Conservation (phyloP, 2,888 invertebrate genomes). For the Tethea ocularis region DNA sequence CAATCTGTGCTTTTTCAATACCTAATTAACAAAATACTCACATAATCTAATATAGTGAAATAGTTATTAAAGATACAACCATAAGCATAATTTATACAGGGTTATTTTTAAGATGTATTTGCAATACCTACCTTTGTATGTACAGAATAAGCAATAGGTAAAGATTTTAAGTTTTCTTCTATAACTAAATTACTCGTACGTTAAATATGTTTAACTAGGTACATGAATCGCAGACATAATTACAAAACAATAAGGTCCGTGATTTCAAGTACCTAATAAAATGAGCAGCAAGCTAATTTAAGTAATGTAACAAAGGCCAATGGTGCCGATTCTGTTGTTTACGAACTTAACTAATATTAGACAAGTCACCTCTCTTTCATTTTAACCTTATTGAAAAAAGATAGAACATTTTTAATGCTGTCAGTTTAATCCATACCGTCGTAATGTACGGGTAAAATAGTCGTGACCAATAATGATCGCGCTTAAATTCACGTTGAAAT, state of each 20-base stretch:
- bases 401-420: too few relatives aligned
- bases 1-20: conserved; percentile 75
- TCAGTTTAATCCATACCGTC: too few relatives aligned
- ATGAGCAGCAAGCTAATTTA: not conserved
- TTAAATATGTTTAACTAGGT: conserved; percentile 22
- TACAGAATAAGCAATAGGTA: conserved; percentile 23
- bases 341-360: too few relatives aligned
- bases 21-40: conserved; percentile 76
- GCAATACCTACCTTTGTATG: conserved; percentile 39
- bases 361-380: too few relatives aligned
- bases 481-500: too few relatives aligned
- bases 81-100: conserved; percentile 83
- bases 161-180: conserved; percentile 23
- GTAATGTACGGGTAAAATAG: too few relatives aligned
- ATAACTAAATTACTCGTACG: conserved; percentile 1
- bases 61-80: conserved; percentile 71
- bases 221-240: not conserved
- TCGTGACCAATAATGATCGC: too few relatives aligned
- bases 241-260: not conserved
- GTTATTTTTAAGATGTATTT: conserved; percentile 73
- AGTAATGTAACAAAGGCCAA: conserved; percentile 11
- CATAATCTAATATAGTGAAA: conserved; percentile 67
- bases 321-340: too few relatives aligned
- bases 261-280: not conserved
- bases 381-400: too few relatives aligned